Percentiles rank a stretch among this genome's conserved stretches.
phyloP scores from a whole-genome alignment of 2,113 vertebrate genomes.

The Promerops cafer region DNA sequence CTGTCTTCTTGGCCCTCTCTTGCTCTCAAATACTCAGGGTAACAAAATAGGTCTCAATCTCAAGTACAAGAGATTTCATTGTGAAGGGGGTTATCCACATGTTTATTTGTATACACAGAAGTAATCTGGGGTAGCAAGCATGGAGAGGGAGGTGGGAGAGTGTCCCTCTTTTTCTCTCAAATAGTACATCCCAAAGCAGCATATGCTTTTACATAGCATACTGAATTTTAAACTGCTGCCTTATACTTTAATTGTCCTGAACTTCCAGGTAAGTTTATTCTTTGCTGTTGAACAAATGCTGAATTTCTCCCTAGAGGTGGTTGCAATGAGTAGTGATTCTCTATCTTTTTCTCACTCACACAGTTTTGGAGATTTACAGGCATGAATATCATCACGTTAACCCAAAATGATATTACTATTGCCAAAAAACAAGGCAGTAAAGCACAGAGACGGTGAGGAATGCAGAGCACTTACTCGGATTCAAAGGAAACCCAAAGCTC shows the following conservation, averaged over 20 bases:
- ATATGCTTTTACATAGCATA: neutral
- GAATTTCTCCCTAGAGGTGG: conserved; percentile 47
- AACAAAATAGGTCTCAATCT: neutral
- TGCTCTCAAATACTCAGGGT: neutral
- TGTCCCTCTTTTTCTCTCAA: neutral
- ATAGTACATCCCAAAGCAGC: neutral
- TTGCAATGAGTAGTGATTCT: neutral
- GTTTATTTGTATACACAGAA: neutral
- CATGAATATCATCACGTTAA: conserved; percentile 33
- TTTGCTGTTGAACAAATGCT: conserved; percentile 36
- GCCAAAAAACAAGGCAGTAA: conserved; percentile 32
- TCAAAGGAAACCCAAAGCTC: neutral
- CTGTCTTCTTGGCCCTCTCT: neutral
- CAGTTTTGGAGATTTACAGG: conserved; percentile 49
- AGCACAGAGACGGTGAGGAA: neutral
- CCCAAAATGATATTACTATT: conserved; percentile 37
- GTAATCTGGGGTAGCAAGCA: neutral
- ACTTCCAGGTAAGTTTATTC: conserved; percentile 43
- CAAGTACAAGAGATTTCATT: neutral
- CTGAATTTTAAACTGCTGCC: neutral
- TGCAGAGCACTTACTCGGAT: neutral
- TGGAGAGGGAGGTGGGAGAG: neutral
- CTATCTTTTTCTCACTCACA: conserved; percentile 7
- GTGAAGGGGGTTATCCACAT: neutral
- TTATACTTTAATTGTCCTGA: conserved; percentile 40